Evolutionary conservation across 30 jellyfish, hydroid and myxozoan genomes (phyloP).

Genomic region (Turritopsis dohrnii): DNA sequence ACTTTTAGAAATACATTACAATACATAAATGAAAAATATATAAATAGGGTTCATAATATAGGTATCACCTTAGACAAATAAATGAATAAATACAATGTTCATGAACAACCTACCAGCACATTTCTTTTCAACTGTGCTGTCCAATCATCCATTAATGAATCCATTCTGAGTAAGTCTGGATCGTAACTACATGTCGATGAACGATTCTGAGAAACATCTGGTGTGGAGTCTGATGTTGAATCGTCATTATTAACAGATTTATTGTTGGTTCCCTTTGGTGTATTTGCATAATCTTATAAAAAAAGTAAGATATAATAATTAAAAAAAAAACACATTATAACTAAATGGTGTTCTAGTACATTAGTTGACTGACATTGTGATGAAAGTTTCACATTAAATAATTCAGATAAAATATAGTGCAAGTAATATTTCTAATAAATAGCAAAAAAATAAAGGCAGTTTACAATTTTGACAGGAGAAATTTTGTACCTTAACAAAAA

Average conservation of each 20-base stretch:
- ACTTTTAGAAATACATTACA: background rate
- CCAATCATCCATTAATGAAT: slow-evolving; percentile 69
- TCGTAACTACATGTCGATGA: slow-evolving; percentile 26
- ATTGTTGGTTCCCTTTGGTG: background rate
- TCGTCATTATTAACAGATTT: background rate
- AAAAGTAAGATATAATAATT: background rate
- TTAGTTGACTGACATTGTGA: no score
- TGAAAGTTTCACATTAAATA: no score
- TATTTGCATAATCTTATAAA: background rate
- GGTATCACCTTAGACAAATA: no score
- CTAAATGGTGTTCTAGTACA: no score
- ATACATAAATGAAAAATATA: background rate
- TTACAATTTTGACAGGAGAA: no score
- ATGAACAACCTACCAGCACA: slow-evolving; percentile 64
- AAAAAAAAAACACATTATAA: no score
- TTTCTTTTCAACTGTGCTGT: slow-evolving; percentile 56
- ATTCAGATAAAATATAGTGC: no score
- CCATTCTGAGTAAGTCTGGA: slow-evolving; percentile 68
- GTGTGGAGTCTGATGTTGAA: slow-evolving; percentile 15
- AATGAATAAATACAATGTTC: no score
- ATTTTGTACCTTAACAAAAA: no score
- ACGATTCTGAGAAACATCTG: background rate
- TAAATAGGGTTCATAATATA: background rate
- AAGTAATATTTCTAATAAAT: no score
- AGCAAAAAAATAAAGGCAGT: no score